Percentiles rank a stretch among this genome's conserved stretches.
Evolutionary conservation across 2,888 invertebrate species (phyloP).

Genomic region (Hyposoter didymator): DNA sequence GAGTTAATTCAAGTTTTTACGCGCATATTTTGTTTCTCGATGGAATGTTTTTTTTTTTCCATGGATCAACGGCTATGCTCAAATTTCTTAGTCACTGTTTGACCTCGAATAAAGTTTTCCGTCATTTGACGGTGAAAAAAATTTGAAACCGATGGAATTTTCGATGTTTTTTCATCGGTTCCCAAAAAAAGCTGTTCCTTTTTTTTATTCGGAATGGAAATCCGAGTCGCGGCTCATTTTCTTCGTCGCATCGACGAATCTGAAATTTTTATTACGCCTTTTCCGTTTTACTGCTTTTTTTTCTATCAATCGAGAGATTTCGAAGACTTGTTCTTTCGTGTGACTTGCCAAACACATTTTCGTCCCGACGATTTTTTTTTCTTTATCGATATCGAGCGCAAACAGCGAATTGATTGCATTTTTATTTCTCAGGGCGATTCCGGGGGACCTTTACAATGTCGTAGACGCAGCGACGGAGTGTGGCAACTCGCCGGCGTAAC

Average conservation of each 20-base stretch:
- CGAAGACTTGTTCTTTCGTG: too few species aligned
- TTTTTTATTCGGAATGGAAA: too few species aligned
- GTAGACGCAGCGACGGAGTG: slow-evolving; percentile 89
- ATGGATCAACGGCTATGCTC: neutral
- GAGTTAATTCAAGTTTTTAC: neutral
- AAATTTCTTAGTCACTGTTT: neutral
- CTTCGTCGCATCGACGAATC: too few species aligned
- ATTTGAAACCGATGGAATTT: neutral
- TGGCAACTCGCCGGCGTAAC: slow-evolving; percentile 96
- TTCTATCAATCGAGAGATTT: too few species aligned
- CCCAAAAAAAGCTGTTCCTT: too few species aligned
- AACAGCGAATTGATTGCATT: neutral
- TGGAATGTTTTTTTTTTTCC: neutral
- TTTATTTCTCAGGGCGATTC: slow-evolving; percentile 90
- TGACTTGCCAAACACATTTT: too few species aligned
- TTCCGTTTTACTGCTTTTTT: too few species aligned
- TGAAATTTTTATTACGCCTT: too few species aligned
- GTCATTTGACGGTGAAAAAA: neutral
- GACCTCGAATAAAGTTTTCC: neutral
- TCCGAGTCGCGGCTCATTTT: too few species aligned
- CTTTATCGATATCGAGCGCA: too few species aligned
- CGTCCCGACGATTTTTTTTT: too few species aligned
- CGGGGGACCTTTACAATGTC: slow-evolving; percentile 95
- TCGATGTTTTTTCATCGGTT: neutral
- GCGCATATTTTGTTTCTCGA: neutral